Percentiles rank a stretch among this genome's conserved stretches.
phyloP scores from a whole-genome alignment of 2,113 vertebrate species.

The Aramus guarauna region DNA sequence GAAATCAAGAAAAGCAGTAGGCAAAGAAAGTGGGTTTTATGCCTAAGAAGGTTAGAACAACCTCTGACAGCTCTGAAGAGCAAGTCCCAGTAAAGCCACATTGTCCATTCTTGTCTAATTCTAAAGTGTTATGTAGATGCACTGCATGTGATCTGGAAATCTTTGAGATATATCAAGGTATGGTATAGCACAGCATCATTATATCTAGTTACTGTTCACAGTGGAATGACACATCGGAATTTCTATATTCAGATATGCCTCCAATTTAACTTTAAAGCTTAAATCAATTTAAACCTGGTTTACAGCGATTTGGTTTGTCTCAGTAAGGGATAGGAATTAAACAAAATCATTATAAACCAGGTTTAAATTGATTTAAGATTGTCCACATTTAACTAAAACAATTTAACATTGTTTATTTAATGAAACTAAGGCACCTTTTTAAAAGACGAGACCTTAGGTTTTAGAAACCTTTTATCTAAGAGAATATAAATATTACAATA shows the following conservation, averaged over 20 bases:
- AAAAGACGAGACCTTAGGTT: background rate
- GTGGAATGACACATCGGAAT: background rate
- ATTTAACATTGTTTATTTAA: background rate
- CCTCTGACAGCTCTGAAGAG: background rate
- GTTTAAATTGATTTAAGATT: conserved; percentile 60
- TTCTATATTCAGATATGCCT: conserved; percentile 6
- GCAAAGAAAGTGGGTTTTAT: background rate
- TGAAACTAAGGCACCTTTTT: conserved; percentile 9
- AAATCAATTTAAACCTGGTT: conserved; percentile 57
- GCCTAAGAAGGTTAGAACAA: background rate
- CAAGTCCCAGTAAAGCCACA: background rate
- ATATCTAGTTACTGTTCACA: background rate
- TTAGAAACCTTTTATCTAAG: background rate
- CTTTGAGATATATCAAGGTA: background rate
- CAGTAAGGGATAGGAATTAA: conserved; percentile 30
- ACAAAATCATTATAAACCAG: conserved; percentile 43
- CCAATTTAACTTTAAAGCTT: conserved; percentile 54
- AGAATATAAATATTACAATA: background rate
- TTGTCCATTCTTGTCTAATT: background rate
- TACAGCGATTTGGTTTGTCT: conserved; percentile 2
- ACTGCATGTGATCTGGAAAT: background rate
- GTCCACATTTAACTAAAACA: conserved; percentile 26
- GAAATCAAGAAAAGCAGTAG: background rate
- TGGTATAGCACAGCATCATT: background rate
- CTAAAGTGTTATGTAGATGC: background rate